phyloP scores from a whole-genome alignment of 2,797 vertebrate genomes.

The Cirrhinus molitorella region DNA sequence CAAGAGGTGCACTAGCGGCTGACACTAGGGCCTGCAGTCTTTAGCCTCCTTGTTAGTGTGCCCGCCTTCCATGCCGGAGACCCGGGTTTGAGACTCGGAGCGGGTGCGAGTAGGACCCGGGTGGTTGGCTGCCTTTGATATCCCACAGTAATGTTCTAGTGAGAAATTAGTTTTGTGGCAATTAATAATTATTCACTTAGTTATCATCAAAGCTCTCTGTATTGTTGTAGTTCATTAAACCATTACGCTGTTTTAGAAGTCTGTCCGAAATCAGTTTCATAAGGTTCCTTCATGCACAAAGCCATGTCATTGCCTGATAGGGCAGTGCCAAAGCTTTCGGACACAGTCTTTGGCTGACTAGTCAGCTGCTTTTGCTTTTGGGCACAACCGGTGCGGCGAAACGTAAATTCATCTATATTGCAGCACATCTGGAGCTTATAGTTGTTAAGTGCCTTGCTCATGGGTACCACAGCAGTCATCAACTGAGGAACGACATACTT shows the following conservation, averaged over 20 bases:
- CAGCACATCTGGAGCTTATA: constrained; percentile 19
- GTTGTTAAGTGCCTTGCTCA: constrained; percentile 17
- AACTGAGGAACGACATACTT: constrained; percentile 1
- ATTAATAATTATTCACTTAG: neutral
- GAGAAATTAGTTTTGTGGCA: neutral
- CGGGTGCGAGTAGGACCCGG: too few relatives aligned
- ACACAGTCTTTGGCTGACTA: neutral
- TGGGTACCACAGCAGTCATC: constrained; percentile 11
- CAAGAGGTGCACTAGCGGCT: too few relatives aligned
- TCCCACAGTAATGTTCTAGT: neutral
- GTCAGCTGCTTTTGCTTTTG: neutral
- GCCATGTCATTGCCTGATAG: too few relatives aligned
- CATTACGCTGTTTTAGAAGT: neutral
- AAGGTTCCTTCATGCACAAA: neutral
- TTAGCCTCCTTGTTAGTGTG: too few relatives aligned
- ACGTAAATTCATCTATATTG: constrained; percentile 16
- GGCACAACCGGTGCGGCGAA: neutral
- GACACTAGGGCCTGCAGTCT: too few relatives aligned
- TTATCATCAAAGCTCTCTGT: neutral
- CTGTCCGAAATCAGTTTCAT: neutral
- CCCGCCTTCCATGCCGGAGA: too few relatives aligned
- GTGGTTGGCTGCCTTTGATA: too few relatives aligned
- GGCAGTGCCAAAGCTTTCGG: neutral
- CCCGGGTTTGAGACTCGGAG: too few relatives aligned
- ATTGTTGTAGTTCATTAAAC: neutral